phyloP scores from a whole-genome alignment of 2,797 vertebrate genomes.

The Brachyalestes nurse region DNA sequence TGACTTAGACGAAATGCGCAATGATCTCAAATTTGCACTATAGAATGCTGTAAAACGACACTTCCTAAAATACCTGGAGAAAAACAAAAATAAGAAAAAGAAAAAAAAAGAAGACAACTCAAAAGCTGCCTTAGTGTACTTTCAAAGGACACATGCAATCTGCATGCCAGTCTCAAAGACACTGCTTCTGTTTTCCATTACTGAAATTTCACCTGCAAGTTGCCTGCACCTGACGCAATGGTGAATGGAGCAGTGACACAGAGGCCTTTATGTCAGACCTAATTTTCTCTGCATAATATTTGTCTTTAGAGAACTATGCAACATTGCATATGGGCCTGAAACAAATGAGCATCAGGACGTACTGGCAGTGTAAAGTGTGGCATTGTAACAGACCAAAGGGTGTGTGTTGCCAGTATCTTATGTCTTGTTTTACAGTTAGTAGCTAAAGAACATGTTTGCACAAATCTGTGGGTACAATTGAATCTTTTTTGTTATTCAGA shows the following conservation, averaged over 20 bases:
- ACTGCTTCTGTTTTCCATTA: constrained; percentile 30
- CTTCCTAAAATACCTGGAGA: constrained; percentile 46
- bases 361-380: constrained; percentile 38
- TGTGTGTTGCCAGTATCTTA: constrained; percentile 60
- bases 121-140: constrained; percentile 63
- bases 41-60: constrained; percentile 60
- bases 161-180: constrained; percentile 53
- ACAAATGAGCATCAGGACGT: constrained; percentile 38
- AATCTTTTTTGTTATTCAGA: constrained; percentile 59
- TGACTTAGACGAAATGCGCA: constrained; percentile 43
- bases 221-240: constrained; percentile 36
- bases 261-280: constrained; percentile 46
- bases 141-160: constrained; percentile 52
- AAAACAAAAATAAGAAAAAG: neutral
- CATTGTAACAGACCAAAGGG: constrained; percentile 59
- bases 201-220: constrained; percentile 32
- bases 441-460: constrained; percentile 63
- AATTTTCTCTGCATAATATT: constrained; percentile 36
- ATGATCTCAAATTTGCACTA: constrained; percentile 66
- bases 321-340: constrained; percentile 53
- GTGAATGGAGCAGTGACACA: constrained; percentile 18
- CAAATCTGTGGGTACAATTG: constrained; percentile 57
- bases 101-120: neutral
- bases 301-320: constrained; percentile 60
- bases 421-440: constrained; percentile 60